Evolutionary conservation across 2,888 invertebrate species (phyloP), one percentile per base, ranked within the genome.

Genomic region (Cryptocephalus primarius): DNA sequence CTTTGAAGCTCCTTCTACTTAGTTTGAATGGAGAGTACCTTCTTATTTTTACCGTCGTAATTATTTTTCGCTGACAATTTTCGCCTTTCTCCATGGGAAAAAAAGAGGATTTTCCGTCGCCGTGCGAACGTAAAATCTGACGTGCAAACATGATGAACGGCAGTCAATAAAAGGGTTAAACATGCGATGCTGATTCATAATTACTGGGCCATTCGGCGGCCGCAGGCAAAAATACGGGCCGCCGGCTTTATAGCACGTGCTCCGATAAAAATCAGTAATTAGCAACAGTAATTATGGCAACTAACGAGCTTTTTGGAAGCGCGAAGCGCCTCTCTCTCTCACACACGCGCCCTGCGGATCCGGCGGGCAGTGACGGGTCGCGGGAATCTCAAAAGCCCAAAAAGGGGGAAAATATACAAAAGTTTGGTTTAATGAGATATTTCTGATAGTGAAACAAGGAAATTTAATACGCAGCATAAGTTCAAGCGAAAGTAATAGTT

Each of bases 241-340:
- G 60, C 54, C 58, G 57, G 65, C 62, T 64, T 62, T 61, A 61
- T 61, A 63, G 64, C 66, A 68, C 68, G 68, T 66, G 67, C 68
- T 56, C 64, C 63, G 70, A 70, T 70, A 69, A 68, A 69, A 69
- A 70, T 70, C 70, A 68, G 68, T 70, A 70, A 70, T 70, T 70
- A 70, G 70, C 68, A 65, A 64, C 67, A 62, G 68, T 69, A 70
- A 70, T 70, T 70, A 70, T 68, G 61, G 65, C 62, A 66, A 66
- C 68, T 69, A 70, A 70, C 68, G 69, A 69, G 67, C 66, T 65
- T 68, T 68, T 67, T 57, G 59, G 61, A 57, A 44, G 46, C 48
- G 45, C 47, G 6, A 22, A 22, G 6, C 40, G 48, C 44, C 48
- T 39, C 36, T 36, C 11, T 36, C 36, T 6, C n/a, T n/a, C n/a